phyloP scores from a whole-genome alignment of 2,888 invertebrate genomes.

The Drosophila vallismaia region DNA sequence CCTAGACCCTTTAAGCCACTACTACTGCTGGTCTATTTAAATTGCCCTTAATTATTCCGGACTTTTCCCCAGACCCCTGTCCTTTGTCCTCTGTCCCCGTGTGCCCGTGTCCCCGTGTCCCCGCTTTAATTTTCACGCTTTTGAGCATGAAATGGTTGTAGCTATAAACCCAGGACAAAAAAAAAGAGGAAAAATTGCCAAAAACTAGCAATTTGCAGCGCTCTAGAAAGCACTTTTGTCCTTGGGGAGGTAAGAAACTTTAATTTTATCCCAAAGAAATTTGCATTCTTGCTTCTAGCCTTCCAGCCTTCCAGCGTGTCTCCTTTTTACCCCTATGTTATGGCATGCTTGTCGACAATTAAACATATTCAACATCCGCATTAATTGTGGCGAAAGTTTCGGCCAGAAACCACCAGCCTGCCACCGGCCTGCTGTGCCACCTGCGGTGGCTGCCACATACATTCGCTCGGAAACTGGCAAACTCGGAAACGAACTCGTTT shows the following conservation, averaged over 20 bases:
- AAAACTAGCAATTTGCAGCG: constrained; percentile 31
- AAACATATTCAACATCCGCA: constrained; percentile 75
- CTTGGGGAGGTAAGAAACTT: constrained; percentile 17
- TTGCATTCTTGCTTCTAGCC: constrained; percentile 11
- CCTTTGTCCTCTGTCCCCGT: not conserved
- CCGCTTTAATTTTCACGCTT: constrained; percentile 20
- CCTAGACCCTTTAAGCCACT: constrained; percentile 27
- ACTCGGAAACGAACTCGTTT: constrained; percentile 48
- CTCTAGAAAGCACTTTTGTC: constrained; percentile 11
- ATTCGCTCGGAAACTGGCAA: not conserved
- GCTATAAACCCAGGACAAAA: not conserved
- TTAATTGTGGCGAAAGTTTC: constrained; percentile 72
- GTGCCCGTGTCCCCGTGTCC: not conserved
- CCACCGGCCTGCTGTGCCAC: constrained; percentile 33
- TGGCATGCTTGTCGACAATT: constrained; percentile 76
- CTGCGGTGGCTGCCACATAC: constrained; percentile 39
- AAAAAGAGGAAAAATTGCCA: constrained; percentile 2
- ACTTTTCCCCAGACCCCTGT: not conserved
- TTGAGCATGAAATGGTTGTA: constrained; percentile 19
- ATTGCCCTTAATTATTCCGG: constrained; percentile 19
- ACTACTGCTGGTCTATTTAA: not conserved
- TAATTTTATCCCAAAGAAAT: constrained; percentile 22
- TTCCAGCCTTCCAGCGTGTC: not conserved
- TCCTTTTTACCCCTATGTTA: constrained; percentile 21
- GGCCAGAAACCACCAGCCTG: constrained; percentile 27